Percentiles rank a stretch among this genome's conserved stretches.
Conservation (phyloP, 2,888 invertebrate species). For the Orthonevra nobilis region DNA sequence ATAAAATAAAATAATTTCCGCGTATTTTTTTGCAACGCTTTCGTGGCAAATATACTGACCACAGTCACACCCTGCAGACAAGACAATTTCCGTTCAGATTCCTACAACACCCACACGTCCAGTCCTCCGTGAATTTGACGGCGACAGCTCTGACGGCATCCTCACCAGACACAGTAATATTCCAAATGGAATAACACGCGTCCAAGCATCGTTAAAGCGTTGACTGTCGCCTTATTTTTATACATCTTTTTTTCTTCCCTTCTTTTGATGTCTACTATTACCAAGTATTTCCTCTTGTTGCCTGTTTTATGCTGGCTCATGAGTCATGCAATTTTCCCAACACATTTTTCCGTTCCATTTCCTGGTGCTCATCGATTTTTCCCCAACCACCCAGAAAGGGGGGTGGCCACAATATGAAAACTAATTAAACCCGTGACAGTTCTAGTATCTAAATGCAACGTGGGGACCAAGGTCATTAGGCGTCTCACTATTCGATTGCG, state of each 20-base stretch:
- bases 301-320: neutral
- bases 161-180: slow-evolving; percentile 14
- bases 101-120: slow-evolving; percentile 1
- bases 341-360: neutral
- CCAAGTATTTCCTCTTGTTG: slow-evolving; percentile 14
- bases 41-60: slow-evolving; percentile 16
- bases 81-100: neutral
- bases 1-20: no score
- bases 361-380: slow-evolving; percentile 9
- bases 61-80: slow-evolving; percentile 16
- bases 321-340: slow-evolving; percentile 23
- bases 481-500: neutral
- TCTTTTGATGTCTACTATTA: neutral
- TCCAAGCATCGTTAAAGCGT: neutral
- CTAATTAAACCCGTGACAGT: neutral
- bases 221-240: slow-evolving; percentile 19
- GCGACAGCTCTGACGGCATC: neutral
- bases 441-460: neutral
- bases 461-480: slow-evolving; percentile 1
- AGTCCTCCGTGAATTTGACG: neutral
- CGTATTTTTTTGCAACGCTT: no score
- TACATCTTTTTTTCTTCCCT: neutral
- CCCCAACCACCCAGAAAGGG: neutral
- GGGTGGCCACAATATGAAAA: neutral
- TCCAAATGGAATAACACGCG: slow-evolving; percentile 5